Percentiles rank a stretch among this genome's conserved stretches.
phyloP scores from a whole-genome alignment of 2,888 invertebrate genomes.

The Eupithecia vulgata region DNA sequence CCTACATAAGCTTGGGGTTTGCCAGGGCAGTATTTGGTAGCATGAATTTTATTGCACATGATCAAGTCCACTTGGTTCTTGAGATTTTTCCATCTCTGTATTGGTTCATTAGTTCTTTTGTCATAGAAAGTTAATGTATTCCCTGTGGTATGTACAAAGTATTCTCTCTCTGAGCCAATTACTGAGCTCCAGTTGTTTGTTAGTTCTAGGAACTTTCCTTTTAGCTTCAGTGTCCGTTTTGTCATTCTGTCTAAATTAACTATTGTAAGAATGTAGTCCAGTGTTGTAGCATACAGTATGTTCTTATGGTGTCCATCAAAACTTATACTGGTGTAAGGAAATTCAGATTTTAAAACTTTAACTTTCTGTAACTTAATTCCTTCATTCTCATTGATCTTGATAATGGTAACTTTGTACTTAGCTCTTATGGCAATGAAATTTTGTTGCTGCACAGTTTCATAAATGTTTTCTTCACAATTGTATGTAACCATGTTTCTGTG shows the following conservation, averaged over 20 bases:
- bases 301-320: slow-evolving; percentile 72
- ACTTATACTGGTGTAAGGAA: slow-evolving; percentile 70
- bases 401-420: slow-evolving; percentile 64
- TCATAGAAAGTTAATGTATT: slow-evolving; percentile 70
- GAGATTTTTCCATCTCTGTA: slow-evolving; percentile 59
- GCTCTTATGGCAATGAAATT: slow-evolving; percentile 70
- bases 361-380: slow-evolving; percentile 58
- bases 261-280: slow-evolving; percentile 66
- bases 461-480: slow-evolving; percentile 64
- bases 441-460: slow-evolving; percentile 68
- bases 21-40: slow-evolving; percentile 60
- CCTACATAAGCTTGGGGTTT: slow-evolving; percentile 65
- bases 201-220: slow-evolving; percentile 52
- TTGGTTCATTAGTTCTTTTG: slow-evolving; percentile 63
- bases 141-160: slow-evolving; percentile 64
- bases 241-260: slow-evolving; percentile 72
- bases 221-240: slow-evolving; percentile 61
- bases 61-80: slow-evolving; percentile 60
- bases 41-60: slow-evolving; percentile 65
- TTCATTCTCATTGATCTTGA: slow-evolving; percentile 57
- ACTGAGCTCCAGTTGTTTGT: slow-evolving; percentile 75
- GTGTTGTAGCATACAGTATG: slow-evolving; percentile 67
- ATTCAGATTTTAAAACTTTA: slow-evolving; percentile 62
- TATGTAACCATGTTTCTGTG: slow-evolving; percentile 52
- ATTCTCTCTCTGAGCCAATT: slow-evolving; percentile 62